Percentiles rank a stretch among this genome's conserved stretches.
These are phyloP conservation scores for Oryzias curvinotus DNA, from an alignment of 2,113 vertebrate genomes.

Conservation along the genomic window DNA sequence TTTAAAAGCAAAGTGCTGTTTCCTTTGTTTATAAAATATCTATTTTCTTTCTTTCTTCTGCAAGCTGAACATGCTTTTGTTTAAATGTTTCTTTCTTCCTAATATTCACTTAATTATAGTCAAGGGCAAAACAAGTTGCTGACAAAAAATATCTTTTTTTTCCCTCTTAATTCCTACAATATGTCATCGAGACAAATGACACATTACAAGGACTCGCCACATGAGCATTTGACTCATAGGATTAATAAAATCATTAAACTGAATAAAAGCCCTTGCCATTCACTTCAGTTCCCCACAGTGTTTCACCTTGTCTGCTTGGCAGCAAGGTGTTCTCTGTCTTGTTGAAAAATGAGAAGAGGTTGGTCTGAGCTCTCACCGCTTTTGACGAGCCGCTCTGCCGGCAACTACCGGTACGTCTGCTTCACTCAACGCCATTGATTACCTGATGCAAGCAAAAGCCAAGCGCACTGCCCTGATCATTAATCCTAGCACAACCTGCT, in stretches of 20 bases:
- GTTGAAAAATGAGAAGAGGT: slow-evolving; percentile 68
- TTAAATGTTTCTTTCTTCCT: slow-evolving; percentile 17
- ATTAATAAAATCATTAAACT: slow-evolving; percentile 73
- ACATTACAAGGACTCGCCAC: slow-evolving; percentile 23
- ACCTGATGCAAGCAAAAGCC: slow-evolving; percentile 68
- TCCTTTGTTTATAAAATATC: slow-evolving; percentile 19
- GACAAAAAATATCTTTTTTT: slow-evolving; percentile 29
- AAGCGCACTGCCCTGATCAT: slow-evolving; percentile 61
- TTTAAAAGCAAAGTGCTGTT: background rate
- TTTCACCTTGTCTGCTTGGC: slow-evolving; percentile 74
- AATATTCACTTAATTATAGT: slow-evolving; percentile 23
- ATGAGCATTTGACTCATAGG: slow-evolving; percentile 56
- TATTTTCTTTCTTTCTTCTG: slow-evolving; percentile 10
- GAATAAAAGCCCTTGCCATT: slow-evolving; percentile 64
- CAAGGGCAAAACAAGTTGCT: slow-evolving; percentile 40
- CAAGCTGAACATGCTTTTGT: slow-evolving; percentile 14
- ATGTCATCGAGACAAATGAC: slow-evolving; percentile 46
- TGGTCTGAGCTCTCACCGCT: slow-evolving; percentile 42
- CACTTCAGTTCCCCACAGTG: slow-evolving; percentile 51
- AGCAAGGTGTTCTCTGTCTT: slow-evolving; percentile 68
- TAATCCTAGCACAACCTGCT: slow-evolving; percentile 58
- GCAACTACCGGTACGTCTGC: slow-evolving; percentile 39
- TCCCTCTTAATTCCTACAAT: too few relatives aligned
- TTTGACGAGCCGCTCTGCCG: slow-evolving; percentile 32
- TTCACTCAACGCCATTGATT: slow-evolving; percentile 72